Evolutionary conservation across 2,113 vertebrate species (phyloP).

Genomic region (Myiagra hebetior): DNA sequence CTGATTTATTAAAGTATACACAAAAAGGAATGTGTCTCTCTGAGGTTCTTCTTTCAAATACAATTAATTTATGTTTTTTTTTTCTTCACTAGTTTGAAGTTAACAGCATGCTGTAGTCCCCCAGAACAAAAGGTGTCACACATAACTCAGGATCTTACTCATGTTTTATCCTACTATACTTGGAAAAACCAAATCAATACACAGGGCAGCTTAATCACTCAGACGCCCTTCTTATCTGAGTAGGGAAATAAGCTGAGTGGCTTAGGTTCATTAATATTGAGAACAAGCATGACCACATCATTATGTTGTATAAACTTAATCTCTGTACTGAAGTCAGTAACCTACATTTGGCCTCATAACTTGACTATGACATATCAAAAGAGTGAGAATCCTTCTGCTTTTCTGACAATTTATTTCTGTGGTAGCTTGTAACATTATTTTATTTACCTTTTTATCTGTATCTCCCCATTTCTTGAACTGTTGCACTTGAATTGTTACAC

Average conservation of each 20-base stretch:
- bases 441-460: neutral
- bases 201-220: neutral
- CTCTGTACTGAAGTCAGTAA: neutral
- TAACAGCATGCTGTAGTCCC: neutral
- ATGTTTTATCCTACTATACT: neutral
- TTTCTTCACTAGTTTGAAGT: neutral
- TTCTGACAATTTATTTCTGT: neutral
- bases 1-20: neutral
- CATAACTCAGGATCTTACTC: neutral
- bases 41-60: neutral
- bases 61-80: neutral
- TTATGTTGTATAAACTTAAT: neutral
- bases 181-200: neutral
- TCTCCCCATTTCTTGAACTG: neutral
- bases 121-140: neutral
- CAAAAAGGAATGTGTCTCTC: neutral
- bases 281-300: neutral
- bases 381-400: neutral
- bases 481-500: neutral
- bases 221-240: neutral
- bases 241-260: neutral
- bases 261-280: neutral
- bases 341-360: neutral
- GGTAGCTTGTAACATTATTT: neutral
- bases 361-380: neutral